Evolutionary conservation across 2,797 vertebrate genomes (phyloP).

Genomic region (Nyctalus aviator): DNA sequence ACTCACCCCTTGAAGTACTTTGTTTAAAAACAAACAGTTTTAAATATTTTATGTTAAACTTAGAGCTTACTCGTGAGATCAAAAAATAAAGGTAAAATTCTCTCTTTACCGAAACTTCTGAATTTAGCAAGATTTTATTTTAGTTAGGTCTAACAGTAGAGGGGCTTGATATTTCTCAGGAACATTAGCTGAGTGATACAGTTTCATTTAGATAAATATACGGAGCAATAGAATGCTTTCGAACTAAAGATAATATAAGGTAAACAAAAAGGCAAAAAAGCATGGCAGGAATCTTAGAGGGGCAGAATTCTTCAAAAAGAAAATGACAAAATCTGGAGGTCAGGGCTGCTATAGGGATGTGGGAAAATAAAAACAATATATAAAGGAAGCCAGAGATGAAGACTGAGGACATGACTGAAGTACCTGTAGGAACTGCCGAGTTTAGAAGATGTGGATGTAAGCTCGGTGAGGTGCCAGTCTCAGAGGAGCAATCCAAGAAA

Average conservation of each 20-base stretch:
- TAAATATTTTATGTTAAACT: neutral
- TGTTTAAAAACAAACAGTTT: neutral
- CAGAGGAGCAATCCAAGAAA: neutral
- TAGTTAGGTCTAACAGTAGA: neutral
- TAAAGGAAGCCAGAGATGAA: neutral
- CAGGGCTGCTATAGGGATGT: neutral
- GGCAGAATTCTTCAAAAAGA: conserved; percentile 55
- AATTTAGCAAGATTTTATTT: conserved; percentile 15
- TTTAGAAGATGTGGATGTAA: neutral
- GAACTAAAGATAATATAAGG: neutral
- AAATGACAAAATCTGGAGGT: conserved; percentile 19
- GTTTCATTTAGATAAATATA: neutral
- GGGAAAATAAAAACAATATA: conserved; percentile 15
- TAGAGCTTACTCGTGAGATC: neutral
- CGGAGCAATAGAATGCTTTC: neutral
- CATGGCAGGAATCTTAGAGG: neutral
- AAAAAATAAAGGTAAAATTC: neutral
- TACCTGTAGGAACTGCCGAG: neutral
- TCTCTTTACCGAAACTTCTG: neutral
- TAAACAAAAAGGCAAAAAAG: neutral
- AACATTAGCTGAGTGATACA: neutral
- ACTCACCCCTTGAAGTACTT: neutral
- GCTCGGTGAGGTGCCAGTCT: neutral
- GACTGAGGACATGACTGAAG: neutral
- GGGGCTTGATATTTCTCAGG: neutral